Conservation (phyloP, 2,888 invertebrate species). For the Chymomyza procnemis region DNA sequence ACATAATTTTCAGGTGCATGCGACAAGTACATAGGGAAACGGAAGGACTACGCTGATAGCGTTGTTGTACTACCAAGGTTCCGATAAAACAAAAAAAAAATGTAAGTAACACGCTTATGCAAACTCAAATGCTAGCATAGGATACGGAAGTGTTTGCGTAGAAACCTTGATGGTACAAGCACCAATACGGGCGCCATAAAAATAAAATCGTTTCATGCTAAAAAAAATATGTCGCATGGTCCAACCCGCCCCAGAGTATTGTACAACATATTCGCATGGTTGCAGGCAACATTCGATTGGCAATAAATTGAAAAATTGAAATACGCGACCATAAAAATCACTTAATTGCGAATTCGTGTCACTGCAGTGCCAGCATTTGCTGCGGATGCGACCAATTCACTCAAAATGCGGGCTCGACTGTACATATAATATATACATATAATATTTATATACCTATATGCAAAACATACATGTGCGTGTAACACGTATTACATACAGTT, state of each 20-base stretch:
- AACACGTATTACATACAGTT: too few species aligned
- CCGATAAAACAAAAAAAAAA: slow-evolving; percentile 53
- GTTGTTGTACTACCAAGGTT: slow-evolving; percentile 27
- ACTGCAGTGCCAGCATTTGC: slow-evolving; percentile 19
- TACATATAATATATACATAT: not conserved
- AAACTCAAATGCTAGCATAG: slow-evolving; percentile 5
- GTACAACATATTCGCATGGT: not conserved
- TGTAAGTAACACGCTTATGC: not conserved
- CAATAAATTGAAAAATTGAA: slow-evolving; percentile 73
- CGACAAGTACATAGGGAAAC: not conserved
- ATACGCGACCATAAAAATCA: slow-evolving; percentile 71
- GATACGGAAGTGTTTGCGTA: slow-evolving; percentile 57
- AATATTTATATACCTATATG: too few species aligned
- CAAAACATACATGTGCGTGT: too few species aligned
- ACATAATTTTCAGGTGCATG: not conserved
- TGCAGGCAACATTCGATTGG: slow-evolving; percentile 56
- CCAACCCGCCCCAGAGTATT: too few species aligned
- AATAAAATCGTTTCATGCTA: slow-evolving; percentile 58
- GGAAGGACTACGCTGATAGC: not conserved
- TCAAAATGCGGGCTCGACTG: not conserved
- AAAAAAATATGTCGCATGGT: slow-evolving; percentile 45
- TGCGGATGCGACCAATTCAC: slow-evolving; percentile 57
- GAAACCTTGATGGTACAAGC: not conserved
- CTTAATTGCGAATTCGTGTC: slow-evolving; percentile 71
- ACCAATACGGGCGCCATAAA: slow-evolving; percentile 42